Conservation (phyloP, 2,113 vertebrate species). For the Pantherophis guttatus region DNA sequence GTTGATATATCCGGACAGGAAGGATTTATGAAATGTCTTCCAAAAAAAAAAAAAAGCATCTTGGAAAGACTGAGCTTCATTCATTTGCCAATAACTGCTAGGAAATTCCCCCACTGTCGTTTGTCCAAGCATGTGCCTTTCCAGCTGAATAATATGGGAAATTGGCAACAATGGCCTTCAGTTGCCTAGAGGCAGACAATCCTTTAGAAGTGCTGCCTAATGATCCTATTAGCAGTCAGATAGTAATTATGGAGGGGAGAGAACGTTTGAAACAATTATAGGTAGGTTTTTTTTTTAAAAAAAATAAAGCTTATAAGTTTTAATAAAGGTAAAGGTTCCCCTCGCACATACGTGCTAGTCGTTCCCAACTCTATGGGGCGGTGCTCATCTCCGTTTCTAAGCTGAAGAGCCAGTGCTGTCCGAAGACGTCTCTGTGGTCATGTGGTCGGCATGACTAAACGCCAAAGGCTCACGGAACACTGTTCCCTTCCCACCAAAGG, state of each 20-base stretch:
- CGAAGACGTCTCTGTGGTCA: no score
- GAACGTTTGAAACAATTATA: slow-evolving; percentile 1
- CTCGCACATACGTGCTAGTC: no score
- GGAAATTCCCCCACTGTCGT: slow-evolving; percentile 12
- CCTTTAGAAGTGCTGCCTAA: slow-evolving; percentile 5
- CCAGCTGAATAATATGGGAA: slow-evolving; percentile 10
- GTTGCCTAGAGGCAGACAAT: not conserved
- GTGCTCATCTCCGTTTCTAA: no score
- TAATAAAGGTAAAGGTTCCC: not conserved
- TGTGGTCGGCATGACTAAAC: no score
- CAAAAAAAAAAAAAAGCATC: not conserved
- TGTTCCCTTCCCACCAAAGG: no score
- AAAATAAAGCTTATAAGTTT: not conserved
- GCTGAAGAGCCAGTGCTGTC: no score
- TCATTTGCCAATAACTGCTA: slow-evolving; percentile 14
- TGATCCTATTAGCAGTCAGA: slow-evolving; percentile 9
- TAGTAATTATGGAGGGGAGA: not conserved
- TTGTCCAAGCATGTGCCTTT: not conserved
- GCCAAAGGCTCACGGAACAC: no score
- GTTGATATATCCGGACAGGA: slow-evolving; percentile 23
- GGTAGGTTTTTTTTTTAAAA: not conserved
- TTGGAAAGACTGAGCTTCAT: slow-evolving; percentile 4
- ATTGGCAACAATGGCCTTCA: slow-evolving; percentile 1
- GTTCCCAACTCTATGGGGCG: no score
- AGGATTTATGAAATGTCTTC: slow-evolving; percentile 17